phyloP scores from a whole-genome alignment of 2,888 invertebrate species.

The Ctena decussata region DNA sequence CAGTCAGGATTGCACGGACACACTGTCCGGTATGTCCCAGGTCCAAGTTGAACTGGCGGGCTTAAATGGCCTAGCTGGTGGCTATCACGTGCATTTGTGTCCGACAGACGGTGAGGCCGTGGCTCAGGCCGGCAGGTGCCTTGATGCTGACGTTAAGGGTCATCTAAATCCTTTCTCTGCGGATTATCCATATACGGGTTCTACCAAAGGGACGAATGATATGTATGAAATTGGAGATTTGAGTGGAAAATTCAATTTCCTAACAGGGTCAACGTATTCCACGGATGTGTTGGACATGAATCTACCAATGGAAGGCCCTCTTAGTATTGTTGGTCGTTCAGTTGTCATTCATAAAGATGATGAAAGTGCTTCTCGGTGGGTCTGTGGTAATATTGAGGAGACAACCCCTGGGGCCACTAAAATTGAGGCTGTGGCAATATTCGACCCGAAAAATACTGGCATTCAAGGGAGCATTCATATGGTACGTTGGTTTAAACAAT shows the following conservation, averaged over 20 bases:
- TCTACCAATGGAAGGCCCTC: constrained; percentile 93
- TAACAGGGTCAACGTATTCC: constrained; percentile 89
- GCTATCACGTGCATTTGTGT: constrained; percentile 87
- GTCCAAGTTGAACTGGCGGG: constrained; percentile 87
- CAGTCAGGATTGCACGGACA: constrained; percentile 47
- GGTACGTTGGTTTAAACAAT: constrained; percentile 89
- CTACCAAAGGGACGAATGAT: constrained; percentile 88
- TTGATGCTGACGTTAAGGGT: constrained; percentile 90
- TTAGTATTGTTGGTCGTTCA: constrained; percentile 94
- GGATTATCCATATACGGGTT: constrained; percentile 38
- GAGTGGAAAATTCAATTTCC: constrained; percentile 93
- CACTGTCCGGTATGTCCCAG: constrained; percentile 32
- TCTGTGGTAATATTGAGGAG: constrained; percentile 81
- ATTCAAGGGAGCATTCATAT: constrained; percentile 95
- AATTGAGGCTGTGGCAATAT: constrained; percentile 94
- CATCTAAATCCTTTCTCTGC: constrained; percentile 92
- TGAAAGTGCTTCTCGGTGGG: constrained; percentile 80
- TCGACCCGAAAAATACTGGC: constrained; percentile 90
- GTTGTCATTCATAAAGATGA: constrained; percentile 91
- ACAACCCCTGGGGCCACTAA: constrained; percentile 47
- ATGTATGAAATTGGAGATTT: constrained; percentile 96
- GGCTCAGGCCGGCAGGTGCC: constrained; percentile 77
- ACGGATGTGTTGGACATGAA: constrained; percentile 92
- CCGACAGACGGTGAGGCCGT: constrained; percentile 84
- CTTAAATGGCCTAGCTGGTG: constrained; percentile 83